Conservation (phyloP, 2,888 invertebrate species). For the Polylopha cassiicola region DNA sequence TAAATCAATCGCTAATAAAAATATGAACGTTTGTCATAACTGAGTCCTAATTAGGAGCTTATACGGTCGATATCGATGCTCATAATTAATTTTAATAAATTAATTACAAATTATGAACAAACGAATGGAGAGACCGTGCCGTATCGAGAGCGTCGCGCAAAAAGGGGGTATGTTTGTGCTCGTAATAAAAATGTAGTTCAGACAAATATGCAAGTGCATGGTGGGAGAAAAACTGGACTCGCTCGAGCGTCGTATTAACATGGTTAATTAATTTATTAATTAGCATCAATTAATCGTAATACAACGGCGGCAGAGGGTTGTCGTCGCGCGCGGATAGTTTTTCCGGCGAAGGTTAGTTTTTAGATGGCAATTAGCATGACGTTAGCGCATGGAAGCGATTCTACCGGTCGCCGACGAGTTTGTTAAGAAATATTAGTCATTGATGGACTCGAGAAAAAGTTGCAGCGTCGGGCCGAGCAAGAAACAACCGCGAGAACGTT, state of each 20-base stretch:
- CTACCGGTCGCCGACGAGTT: constrained; percentile 43
- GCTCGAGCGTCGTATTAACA: constrained; percentile 64
- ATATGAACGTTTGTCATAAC: constrained; percentile 45
- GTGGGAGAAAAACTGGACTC: constrained; percentile 52
- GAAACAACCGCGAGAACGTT: constrained; percentile 39
- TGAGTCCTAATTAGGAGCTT: constrained; percentile 46
- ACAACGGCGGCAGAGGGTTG: constrained; percentile 45
- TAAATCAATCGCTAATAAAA: constrained; percentile 44
- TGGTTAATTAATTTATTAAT: constrained; percentile 74
- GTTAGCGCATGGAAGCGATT: constrained; percentile 43
- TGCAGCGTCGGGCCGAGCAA: constrained; percentile 32
- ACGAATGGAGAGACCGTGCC: constrained; percentile 35
- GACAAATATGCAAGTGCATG: constrained; percentile 50
- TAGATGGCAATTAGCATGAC: constrained; percentile 48
- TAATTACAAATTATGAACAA: constrained; percentile 52
- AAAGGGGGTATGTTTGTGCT: constrained; percentile 50
- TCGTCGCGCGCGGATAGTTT: constrained; percentile 56
- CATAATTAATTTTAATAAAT: constrained; percentile 57
- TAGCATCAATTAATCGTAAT: constrained; percentile 70
- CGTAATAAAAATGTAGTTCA: constrained; percentile 53
- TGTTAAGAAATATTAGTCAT: constrained; percentile 35
- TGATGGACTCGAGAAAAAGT: constrained; percentile 33
- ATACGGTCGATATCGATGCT: constrained; percentile 33
- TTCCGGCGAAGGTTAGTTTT: constrained; percentile 57
- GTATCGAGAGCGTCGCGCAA: constrained; percentile 42